A percentile compares a stretch with the other conserved stretches of the same genome.
These are phyloP conservation scores for Chrysodeixis includens DNA, from an alignment of 2,888 invertebrate species.

Conservation along the genomic window DNA sequence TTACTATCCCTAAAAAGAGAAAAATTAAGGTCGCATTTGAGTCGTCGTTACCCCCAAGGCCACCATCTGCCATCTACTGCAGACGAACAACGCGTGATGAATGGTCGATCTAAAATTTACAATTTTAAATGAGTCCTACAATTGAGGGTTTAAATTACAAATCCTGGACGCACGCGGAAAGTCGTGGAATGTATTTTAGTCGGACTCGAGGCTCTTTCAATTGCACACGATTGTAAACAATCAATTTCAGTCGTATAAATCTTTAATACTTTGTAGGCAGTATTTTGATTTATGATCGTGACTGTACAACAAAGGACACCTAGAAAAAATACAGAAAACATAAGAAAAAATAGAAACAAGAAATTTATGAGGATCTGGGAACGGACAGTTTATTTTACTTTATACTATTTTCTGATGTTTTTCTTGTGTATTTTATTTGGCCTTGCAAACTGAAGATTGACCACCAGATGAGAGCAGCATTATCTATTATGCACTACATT, in stretches of 20 bases:
- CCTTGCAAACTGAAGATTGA: constrained; percentile 12
- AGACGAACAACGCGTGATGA: constrained; percentile 66
- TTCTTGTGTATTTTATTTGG: constrained; percentile 29
- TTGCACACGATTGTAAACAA: constrained; percentile 66
- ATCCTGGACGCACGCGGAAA: constrained; percentile 63
- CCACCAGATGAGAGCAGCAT: background rate
- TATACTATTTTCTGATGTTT: constrained; percentile 20
- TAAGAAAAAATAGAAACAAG: constrained; percentile 28
- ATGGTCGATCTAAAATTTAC: constrained; percentile 72
- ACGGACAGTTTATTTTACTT: constrained; percentile 26
- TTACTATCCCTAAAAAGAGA: constrained; percentile 33
- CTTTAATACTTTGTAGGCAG: constrained; percentile 64
- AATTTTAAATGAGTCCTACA: constrained; percentile 78
- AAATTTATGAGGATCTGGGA: constrained; percentile 23
- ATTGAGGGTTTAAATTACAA: constrained; percentile 78
- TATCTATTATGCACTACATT: background rate
- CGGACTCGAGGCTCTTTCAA: constrained; percentile 42
- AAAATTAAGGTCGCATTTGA: constrained; percentile 33
- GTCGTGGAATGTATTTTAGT: constrained; percentile 73
- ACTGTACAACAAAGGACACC: constrained; percentile 48
- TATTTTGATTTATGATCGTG: constrained; percentile 57
- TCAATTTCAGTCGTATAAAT: constrained; percentile 70
- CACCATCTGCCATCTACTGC: constrained; percentile 51
- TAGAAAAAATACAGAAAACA: constrained; percentile 35
- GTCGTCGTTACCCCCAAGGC: constrained; percentile 52